These are phyloP conservation scores for Drosophila aldrichi DNA, from an alignment of 2,888 invertebrate species.

Conservation along the genomic window DNA sequence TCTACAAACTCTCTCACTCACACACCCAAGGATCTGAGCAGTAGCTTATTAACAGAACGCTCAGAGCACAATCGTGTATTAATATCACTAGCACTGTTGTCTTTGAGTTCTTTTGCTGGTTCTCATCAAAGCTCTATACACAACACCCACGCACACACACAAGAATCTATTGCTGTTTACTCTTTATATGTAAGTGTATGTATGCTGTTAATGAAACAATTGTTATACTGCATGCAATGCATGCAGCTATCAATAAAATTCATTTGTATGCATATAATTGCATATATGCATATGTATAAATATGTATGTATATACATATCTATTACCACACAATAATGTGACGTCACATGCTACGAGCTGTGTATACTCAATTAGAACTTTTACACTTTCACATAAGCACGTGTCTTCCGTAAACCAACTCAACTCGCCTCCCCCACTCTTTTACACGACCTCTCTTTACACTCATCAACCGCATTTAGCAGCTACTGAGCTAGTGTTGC, in stretches of 20 bases:
- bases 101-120: too few species aligned
- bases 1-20: too few species aligned
- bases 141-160: too few species aligned
- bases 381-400: slow-evolving; percentile 8
- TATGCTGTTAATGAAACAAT: slow-evolving; percentile 2
- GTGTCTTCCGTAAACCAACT: not conserved
- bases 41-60: too few species aligned
- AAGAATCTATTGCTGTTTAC: too few species aligned
- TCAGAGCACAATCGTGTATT: too few species aligned
- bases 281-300: not conserved
- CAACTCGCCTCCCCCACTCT: not conserved
- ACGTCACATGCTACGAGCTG: slow-evolving; percentile 37
- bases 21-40: too few species aligned
- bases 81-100: too few species aligned
- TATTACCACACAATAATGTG: slow-evolving; percentile 18
- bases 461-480: slow-evolving; percentile 8
- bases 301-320: not conserved
- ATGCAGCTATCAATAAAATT: slow-evolving; percentile 23
- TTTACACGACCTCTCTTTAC: not conserved
- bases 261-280: slow-evolving; percentile 19
- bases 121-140: too few species aligned
- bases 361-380: slow-evolving; percentile 43
- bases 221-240: slow-evolving; percentile 21
- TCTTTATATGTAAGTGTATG: not conserved
- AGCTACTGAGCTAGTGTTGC: slow-evolving; percentile 6